A percentile compares a stretch with the other conserved stretches of the same genome.
phyloP scores from a whole-genome alignment of 2,888 invertebrate species.

The Rhingia campestris region DNA sequence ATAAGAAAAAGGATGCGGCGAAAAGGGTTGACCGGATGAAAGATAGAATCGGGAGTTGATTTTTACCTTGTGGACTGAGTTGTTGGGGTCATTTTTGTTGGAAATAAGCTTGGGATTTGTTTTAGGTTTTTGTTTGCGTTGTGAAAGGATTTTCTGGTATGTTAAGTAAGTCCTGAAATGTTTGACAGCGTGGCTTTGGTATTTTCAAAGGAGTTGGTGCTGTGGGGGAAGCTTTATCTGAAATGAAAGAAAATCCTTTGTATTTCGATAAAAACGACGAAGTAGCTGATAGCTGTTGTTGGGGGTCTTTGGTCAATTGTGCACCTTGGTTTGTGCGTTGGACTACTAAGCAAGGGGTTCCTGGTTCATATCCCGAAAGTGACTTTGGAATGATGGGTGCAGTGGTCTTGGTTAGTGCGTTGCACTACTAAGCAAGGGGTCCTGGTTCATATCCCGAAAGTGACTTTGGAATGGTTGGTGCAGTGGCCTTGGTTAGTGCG shows the following conservation, averaged over 20 bases:
- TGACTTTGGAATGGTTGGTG: no score
- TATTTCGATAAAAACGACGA: no score
- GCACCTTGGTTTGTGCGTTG: no score
- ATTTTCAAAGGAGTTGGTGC: background rate
- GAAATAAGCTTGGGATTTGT: constrained; percentile 51
- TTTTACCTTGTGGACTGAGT: constrained; percentile 25
- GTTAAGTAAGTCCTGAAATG: constrained; percentile 24
- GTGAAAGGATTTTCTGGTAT: constrained; percentile 38
- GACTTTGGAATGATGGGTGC: no score
- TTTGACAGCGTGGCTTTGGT: background rate
- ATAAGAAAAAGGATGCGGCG: constrained; percentile 34
- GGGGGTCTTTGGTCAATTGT: no score
- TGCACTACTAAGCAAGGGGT: no score
- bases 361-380: no score
- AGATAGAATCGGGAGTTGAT: constrained; percentile 30
- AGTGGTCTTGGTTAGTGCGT: no score
- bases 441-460: no score
- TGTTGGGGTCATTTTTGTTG: constrained; percentile 35
- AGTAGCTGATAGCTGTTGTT: no score
- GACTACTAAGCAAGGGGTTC: no score
- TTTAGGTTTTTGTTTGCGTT: constrained; percentile 15
- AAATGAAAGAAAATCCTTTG: background rate
- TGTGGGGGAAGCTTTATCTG: background rate
- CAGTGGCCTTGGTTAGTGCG: no score
- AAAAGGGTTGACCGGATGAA: constrained; percentile 42